Evolutionary conservation across 2,113 vertebrate genomes (phyloP), one percentile per base, ranked within the genome.

Genomic region (Oreochromis tanganicae): DNA sequence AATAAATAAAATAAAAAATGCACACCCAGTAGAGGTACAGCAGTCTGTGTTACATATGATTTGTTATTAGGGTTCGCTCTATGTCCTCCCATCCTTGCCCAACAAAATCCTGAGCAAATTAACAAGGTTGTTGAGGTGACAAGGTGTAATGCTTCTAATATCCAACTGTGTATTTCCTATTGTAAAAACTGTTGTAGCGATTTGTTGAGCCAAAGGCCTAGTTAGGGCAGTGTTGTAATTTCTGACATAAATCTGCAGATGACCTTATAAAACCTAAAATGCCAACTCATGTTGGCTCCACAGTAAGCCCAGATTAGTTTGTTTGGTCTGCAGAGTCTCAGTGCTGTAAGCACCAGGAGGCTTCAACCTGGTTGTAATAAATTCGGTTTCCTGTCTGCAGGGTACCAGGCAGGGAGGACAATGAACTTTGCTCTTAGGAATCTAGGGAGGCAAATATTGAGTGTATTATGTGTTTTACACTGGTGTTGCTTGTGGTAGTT

Each of bases 291-390:
- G 4, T 24, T 54, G 63, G n/a, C 56, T 55, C 21, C 4, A 1
- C 55, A 38, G 17, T 50, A 66, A 81, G 11, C 54, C 81, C 88
- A 75, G 71, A 80, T 86, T 66, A 61, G 11, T 78, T 68, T 85
- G 56, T 61, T 85, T 85, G 59, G 11, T 41, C 81, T 10, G 13
- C 24, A 24, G 16, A 14, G 17, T 82, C 13, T 68, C 21, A 4
- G 66, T 55, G 12, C 81, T 43, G 43, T 66, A 55, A 61, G n/a
- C 17, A 78, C 50, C 38, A 48, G 21, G 17, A 81, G 21, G 32
- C 10, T 63, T 90, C 81, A 82, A 81, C 80, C 78, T 85, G 82
- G 66, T 82, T 91, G 61, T 83, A 83, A 80, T 85, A 50, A 88
- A 63, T 81, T 24, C 79, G 38, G 55, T n/a, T 63, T 50, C 10